Base-by-base conservation (phyloP, 2,113 vertebrate genomes). In the Pogonocichla stellata region DNA sequence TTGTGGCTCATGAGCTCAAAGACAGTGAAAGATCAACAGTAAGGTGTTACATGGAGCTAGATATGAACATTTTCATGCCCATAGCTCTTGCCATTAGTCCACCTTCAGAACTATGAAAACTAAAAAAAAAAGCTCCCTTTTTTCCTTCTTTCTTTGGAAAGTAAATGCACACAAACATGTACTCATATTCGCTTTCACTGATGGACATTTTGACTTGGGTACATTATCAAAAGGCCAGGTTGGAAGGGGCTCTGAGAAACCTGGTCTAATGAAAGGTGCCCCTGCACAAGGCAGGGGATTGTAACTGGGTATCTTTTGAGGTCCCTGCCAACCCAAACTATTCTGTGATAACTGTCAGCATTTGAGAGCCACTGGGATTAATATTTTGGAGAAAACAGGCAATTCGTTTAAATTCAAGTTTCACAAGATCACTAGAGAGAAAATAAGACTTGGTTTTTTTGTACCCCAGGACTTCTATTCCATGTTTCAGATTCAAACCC, bases 261-360 rank as follows among this genome's bases (percentile, higher is more conserved):
- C 18, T 4, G 12, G 34, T 36, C 8, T 26, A 50, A 34, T 11
- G 19, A 61, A 47, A 65, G 36, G 26, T 28, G 58, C 6, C 34
- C 31, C 42, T 15, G 42, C 34, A 54, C 31, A 48, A 62, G n/a
- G 40, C 34, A 71, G 50, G 12, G 12, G 3, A 31, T 6, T 65
- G 5, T 36, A 73, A 50, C 22, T 10, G 22, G 8, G 0, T 24
- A 6, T 16, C 11, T 42, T 56, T 5, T 31, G 31, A 65, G 18
- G 34, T 50, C 8, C 34, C 34, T 42, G 26, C 58, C 33, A 50
- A 43, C 14, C 34, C 50, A 64, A 71, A 72, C 20, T 31, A 42
- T 36, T 31, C 34, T 19, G 26, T 19, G 26, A 6, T 19, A 80
- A 50, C 40, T 85, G 22, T 24, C 69, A 87, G 65, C 38, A 78